A percentile compares a stretch with the other conserved stretches of the same genome.
Conservation (phyloP, 2,113 vertebrate genomes). For the Equus przewalskii region DNA sequence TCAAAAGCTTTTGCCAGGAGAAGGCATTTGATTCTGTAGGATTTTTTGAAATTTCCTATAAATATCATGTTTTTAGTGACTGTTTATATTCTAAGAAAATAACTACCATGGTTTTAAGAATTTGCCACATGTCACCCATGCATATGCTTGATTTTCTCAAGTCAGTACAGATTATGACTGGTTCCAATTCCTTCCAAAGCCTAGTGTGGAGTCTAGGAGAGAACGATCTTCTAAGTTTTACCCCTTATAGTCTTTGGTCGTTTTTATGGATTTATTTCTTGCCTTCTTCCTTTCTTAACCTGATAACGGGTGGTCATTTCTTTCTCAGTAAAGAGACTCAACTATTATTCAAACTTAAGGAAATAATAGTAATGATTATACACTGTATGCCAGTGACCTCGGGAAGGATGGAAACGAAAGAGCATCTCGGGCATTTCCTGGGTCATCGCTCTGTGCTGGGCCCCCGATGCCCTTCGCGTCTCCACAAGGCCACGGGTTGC, state of each 20-base stretch:
- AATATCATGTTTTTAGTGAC: neutral
- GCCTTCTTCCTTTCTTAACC: neutral
- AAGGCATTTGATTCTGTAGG: neutral
- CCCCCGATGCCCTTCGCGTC: rapidly evolving
- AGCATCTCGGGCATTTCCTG: rapidly evolving
- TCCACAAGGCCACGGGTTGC: too few species aligned
- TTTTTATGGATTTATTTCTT: neutral
- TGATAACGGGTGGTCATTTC: neutral
- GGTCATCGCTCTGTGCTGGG: neutral
- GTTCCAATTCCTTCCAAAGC: neutral
- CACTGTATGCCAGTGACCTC: rapidly evolving
- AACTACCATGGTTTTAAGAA: neutral
- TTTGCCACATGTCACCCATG: neutral
- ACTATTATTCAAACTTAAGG: rapidly evolving
- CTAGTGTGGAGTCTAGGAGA: rapidly evolving
- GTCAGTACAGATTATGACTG: neutral
- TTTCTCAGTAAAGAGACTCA: neutral
- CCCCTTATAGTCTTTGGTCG: rapidly evolving
- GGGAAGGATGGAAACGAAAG: too few species aligned
- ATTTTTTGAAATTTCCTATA: neutral
- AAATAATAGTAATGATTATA: neutral
- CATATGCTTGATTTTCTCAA: neutral
- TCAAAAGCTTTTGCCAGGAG: neutral
- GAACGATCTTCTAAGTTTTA: rapidly evolving
- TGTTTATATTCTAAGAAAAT: neutral